A percentile compares a stretch with the other conserved stretches of the same genome.
phyloP scores from a whole-genome alignment of 2,113 vertebrate species.

The Petaurus breviceps region DNA sequence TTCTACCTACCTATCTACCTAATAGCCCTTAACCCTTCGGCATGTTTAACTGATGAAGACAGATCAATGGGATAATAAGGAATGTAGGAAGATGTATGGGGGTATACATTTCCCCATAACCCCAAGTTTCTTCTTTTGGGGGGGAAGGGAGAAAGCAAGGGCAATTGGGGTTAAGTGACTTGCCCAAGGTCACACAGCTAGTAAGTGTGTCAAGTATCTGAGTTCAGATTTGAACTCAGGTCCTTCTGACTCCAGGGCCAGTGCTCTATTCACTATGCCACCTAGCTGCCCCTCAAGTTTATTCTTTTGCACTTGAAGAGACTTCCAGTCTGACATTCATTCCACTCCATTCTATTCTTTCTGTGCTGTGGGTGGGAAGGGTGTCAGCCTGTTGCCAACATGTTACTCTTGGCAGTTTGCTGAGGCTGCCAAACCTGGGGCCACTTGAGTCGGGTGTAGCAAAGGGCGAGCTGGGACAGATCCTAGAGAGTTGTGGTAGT shows the following conservation, averaged over 20 bases:
- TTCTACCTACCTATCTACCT: background rate
- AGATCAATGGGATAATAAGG: background rate
- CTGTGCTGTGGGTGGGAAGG: background rate
- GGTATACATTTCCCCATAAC: background rate
- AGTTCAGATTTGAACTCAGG: no score
- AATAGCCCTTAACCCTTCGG: background rate
- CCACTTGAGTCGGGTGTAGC: background rate
- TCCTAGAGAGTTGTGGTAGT: background rate
- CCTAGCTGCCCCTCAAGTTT: no score
- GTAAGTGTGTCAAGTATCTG: no score
- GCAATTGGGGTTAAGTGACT: no score
- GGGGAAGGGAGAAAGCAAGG: no score
- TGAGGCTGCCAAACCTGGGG: background rate
- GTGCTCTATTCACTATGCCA: no score
- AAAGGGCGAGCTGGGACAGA: background rate
- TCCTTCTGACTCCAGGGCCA: no score
- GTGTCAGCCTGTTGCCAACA: background rate
- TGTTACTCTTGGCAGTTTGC: background rate
- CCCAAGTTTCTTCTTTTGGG: background rate
- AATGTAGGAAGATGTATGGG: background rate
- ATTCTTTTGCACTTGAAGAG: background rate
- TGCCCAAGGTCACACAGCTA: no score
- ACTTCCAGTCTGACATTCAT: background rate
- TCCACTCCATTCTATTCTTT: background rate
- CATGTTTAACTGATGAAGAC: no score